Conservation (phyloP, 1,140 invertebrate species). For the Euwallacea similis region DNA sequence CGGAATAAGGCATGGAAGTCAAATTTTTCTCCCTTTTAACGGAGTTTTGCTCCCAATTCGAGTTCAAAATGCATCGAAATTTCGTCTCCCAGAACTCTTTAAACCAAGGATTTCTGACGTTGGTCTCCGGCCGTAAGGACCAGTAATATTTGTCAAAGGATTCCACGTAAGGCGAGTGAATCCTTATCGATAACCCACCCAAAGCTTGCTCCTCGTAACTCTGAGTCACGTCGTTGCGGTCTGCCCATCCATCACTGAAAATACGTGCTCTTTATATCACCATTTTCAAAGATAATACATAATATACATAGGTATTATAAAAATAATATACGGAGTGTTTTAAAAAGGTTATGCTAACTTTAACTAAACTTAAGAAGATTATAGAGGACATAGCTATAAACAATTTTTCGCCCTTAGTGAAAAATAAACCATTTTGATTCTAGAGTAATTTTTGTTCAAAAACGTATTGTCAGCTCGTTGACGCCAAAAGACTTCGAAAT, state of each 20-base stretch:
- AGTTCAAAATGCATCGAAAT: slow-evolving; percentile 65
- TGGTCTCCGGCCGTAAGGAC: slow-evolving; percentile 64
- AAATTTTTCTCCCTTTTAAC: background rate
- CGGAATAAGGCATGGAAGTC: too few species aligned
- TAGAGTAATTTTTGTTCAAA: too few species aligned
- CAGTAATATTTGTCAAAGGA: slow-evolving; percentile 74
- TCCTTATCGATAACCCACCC: slow-evolving; percentile 73
- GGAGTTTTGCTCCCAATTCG: background rate
- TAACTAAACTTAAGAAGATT: too few species aligned
- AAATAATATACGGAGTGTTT: too few species aligned
- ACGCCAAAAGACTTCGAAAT: too few species aligned
- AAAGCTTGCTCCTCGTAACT: slow-evolving; percentile 68
- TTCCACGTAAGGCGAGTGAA: slow-evolving; percentile 69
- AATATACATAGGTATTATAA: too few species aligned
- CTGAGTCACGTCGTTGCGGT: slow-evolving; percentile 73
- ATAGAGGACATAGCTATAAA: too few species aligned
- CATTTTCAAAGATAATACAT: background rate
- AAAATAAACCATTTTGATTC: too few species aligned
- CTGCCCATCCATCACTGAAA: slow-evolving; percentile 75
- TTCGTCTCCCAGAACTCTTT: slow-evolving; percentile 73
- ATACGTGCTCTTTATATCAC: background rate
- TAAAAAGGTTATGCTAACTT: too few species aligned
- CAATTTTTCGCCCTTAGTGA: too few species aligned
- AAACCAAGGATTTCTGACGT: slow-evolving; percentile 76
- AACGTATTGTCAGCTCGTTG: too few species aligned